Evolutionary conservation across 2,113 vertebrate species (phyloP), one percentile per base, ranked within the genome.

Genomic region (Pelecanus crispus): DNA sequence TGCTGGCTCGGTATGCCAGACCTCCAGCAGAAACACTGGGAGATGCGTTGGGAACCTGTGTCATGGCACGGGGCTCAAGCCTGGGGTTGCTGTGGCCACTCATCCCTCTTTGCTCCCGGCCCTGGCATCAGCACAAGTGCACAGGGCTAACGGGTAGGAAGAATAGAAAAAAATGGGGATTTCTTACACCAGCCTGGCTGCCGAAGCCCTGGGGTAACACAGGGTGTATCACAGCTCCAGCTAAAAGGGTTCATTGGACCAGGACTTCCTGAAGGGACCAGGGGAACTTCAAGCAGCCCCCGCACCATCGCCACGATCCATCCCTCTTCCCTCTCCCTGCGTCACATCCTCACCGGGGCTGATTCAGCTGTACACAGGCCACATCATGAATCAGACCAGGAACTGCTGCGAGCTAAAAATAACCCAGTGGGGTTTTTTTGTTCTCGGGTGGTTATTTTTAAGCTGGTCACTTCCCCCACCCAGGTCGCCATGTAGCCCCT

Each of bases 351-450:
- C 82, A 61, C 21, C 9, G 1, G 3, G 45, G 45, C 88, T 84
- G 88, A 94, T 85, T 86, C 91, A 95, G 94, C 81, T 3, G 0
- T 16, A 29, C 59, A n/a, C 44, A 80, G 74, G 56, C 81, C 82
- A 86, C 88, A 8, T 28, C 26, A 56, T 91, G 91, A 95, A 91
- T 95, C 89, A 95, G 77, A 86, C 50, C 3, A 3, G 68, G 68
- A 97, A 78, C 31, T 67, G 72, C 59, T 88, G 65, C 0, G 0
- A 88, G 59, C 59, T 95, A 86, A 92, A 96, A 92, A 95, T 84
- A 95, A 75, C 24, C 28, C 67, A 0, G 4, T 13, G 47, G 58
- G 31, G 2, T 9, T 59, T 36, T 71, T 26, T n/a, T 56, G 17
- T 68, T 81, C 59, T 83, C 4, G 4, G 17, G 9, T 40, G 6